phyloP scores from a whole-genome alignment of 2,113 vertebrate genomes.

The Capreolus pygargus region DNA sequence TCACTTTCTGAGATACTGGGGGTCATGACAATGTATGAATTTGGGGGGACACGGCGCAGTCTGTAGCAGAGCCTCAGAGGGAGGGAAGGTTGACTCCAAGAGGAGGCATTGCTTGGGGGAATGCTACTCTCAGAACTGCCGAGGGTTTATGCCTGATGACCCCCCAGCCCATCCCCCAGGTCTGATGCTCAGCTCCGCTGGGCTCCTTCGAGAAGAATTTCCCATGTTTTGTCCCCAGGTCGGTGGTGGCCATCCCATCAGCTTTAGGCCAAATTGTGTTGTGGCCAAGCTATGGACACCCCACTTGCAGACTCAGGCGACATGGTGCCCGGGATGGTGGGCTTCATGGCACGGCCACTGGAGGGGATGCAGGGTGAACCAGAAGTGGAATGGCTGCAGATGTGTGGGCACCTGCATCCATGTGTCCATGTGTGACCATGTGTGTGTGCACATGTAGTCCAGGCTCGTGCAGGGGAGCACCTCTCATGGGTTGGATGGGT shows the following conservation, averaged over 20 bases:
- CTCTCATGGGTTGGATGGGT: fast-evolving
- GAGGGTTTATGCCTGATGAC: background rate
- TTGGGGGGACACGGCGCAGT: fast-evolving
- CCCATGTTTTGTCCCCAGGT: background rate
- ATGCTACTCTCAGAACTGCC: background rate
- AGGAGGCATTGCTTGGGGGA: background rate
- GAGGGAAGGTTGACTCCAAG: background rate
- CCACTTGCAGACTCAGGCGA: fast-evolving
- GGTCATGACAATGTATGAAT: fast-evolving
- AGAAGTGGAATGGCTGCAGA: too few species aligned
- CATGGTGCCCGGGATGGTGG: fast-evolving
- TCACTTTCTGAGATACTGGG: background rate
- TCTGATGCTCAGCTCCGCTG: background rate
- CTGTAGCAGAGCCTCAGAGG: background rate
- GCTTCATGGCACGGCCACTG: fast-evolving
- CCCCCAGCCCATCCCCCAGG: fast-evolving
- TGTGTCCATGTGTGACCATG: background rate
- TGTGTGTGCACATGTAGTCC: background rate
- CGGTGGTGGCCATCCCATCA: fast-evolving
- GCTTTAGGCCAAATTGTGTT: background rate
- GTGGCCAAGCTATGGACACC: background rate
- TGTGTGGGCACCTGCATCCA: too few species aligned
- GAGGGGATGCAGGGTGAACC: background rate
- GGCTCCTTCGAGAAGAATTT: background rate
- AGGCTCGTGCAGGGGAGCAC: fast-evolving